Evolutionary conservation across 2,797 vertebrate genomes (phyloP).

Genomic region (Enteromius viviparus): DNA sequence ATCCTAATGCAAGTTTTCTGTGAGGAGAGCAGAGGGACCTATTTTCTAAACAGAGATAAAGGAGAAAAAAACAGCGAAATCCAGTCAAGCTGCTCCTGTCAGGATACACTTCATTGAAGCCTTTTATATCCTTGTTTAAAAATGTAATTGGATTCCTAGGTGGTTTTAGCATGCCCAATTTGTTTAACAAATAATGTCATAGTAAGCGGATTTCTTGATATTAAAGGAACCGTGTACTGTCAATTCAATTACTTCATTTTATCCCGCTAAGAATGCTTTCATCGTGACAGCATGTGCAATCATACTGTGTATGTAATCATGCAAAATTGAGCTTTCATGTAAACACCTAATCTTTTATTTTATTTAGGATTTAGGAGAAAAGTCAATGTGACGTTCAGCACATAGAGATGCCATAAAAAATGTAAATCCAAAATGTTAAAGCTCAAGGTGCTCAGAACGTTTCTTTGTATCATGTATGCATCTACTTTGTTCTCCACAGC

Average conservation of each 20-base stretch:
- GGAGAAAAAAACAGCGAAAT: constrained; percentile 29
- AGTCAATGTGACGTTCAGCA: not conserved
- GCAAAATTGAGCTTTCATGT: not conserved
- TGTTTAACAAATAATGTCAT: constrained; percentile 9
- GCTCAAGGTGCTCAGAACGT: not conserved
- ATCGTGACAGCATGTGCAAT: not conserved
- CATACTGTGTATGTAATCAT: constrained; percentile 3
- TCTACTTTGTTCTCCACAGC: constrained; percentile 1
- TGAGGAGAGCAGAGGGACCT: constrained; percentile 51
- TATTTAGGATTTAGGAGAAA: not conserved
- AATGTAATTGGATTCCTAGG: not conserved
- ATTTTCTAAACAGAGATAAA: constrained; percentile 63
- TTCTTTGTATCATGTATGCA: not conserved
- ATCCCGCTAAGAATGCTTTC: not conserved
- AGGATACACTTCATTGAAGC: not conserved
- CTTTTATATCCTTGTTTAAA: constrained; percentile 4
- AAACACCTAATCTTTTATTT: not conserved
- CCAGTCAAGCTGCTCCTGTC: constrained; percentile 2
- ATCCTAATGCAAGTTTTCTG: constrained; percentile 57
- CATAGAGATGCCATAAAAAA: not conserved
- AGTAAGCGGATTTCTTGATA: constrained; percentile 11
- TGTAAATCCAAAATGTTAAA: not conserved
- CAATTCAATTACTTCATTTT: not conserved
- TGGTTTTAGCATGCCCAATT: constrained; percentile 18
- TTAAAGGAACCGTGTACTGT: not conserved